A percentile compares a stretch with the other conserved stretches of the same genome.
Conservation (phyloP, 2,113 vertebrate species). For the Seriola rivoliana region DNA sequence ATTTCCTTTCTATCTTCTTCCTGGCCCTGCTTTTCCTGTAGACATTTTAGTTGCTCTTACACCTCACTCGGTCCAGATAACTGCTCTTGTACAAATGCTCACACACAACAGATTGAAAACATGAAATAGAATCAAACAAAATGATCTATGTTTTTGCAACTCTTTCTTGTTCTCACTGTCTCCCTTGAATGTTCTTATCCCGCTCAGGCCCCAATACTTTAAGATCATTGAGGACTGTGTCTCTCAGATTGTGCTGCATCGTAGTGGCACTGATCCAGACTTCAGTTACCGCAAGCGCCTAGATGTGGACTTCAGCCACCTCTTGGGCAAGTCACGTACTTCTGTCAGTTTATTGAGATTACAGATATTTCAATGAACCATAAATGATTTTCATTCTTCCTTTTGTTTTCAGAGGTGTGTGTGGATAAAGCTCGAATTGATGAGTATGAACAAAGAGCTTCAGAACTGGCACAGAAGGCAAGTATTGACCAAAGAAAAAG, state of each 20-base stretch:
- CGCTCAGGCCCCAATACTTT: slow-evolving; percentile 93
- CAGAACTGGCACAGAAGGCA: slow-evolving; percentile 91
- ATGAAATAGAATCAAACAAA: neutral
- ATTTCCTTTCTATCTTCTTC: neutral
- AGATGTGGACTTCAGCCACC: slow-evolving; percentile 93
- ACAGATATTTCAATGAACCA: neutral
- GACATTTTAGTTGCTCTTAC: neutral
- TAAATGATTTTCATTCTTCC: neutral
- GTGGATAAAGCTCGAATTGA: slow-evolving; percentile 91
- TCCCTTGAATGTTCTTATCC: slow-evolving; percentile 16
- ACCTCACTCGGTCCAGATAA: neutral
- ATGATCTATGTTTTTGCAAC: neutral
- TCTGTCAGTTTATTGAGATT: neutral
- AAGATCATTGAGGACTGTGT: slow-evolving; percentile 98
- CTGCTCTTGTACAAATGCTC: neutral
- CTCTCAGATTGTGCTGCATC: slow-evolving; percentile 96
- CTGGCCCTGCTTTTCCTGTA: neutral
- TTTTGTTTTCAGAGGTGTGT: slow-evolving; percentile 89
- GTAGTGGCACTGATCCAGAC: slow-evolving; percentile 94
- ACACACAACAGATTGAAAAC: neutral
- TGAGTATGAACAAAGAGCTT: slow-evolving; percentile 90
- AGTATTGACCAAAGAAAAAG: slow-evolving; percentile 63
- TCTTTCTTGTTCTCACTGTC: neutral
- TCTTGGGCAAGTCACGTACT: slow-evolving; percentile 88
- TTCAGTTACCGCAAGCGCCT: slow-evolving; percentile 96